Evolutionary conservation across 2,888 invertebrate genomes (phyloP).

Genomic region (Tetragonisca angustula): DNA sequence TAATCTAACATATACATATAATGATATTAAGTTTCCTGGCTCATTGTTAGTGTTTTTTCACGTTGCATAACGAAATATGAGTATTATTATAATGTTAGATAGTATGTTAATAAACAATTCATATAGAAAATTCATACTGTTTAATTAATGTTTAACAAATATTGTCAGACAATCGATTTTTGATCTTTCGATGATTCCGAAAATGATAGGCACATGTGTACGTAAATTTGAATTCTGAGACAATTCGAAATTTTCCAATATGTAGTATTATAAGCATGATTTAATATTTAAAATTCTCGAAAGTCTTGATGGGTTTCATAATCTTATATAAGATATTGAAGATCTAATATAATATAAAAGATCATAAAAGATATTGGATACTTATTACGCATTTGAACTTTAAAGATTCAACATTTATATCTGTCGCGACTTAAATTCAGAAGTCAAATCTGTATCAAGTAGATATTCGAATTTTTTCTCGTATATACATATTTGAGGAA

Average conservation of each 20-base stretch:
- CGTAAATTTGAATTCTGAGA: neutral
- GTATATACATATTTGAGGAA: neutral
- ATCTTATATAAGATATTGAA: slow-evolving; percentile 6
- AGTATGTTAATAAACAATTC: neutral
- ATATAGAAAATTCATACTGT: neutral
- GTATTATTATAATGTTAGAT: too few species aligned
- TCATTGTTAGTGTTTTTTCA: neutral
- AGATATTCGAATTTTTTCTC: neutral
- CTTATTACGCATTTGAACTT: neutral
- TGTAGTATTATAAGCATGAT: neutral
- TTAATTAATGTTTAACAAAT: neutral
- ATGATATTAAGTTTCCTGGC: neutral
- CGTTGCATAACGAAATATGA: neutral
- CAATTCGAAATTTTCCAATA: neutral
- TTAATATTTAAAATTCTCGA: neutral
- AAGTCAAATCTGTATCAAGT: neutral
- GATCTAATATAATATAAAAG: neutral
- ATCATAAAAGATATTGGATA: neutral
- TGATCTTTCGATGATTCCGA: neutral
- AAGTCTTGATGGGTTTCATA: neutral
- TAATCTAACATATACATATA: neutral
- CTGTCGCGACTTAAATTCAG: neutral
- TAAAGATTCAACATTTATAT: neutral
- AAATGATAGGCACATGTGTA: neutral
- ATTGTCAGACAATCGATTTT: neutral